Evolutionary conservation across 2,797 vertebrate genomes (phyloP).

Genomic region (Rousettus madagascariensis): DNA sequence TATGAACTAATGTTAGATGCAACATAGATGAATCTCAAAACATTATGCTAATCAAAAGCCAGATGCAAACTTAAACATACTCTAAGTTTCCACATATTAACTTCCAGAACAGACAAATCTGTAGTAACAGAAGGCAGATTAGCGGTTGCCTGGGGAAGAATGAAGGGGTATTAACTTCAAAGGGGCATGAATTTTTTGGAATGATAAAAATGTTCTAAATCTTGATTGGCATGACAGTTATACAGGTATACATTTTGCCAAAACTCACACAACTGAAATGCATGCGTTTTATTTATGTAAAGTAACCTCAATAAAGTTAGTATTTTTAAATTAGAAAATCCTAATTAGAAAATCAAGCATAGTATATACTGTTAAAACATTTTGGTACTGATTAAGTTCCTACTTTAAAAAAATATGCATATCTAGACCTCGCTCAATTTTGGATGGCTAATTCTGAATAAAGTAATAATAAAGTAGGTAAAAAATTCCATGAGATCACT

Average conservation of each 20-base stretch:
- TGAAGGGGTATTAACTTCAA: background rate
- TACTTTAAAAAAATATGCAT: background rate
- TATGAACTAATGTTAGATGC: background rate
- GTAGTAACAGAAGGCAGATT: background rate
- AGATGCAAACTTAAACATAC: background rate
- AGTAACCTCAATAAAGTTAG: background rate
- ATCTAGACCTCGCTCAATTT: slow-evolving; percentile 16
- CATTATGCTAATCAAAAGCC: background rate
- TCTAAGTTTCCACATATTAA: background rate
- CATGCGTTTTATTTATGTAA: slow-evolving; percentile 4
- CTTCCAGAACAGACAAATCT: background rate
- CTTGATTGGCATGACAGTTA: background rate
- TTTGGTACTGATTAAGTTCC: background rate
- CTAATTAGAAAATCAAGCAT: slow-evolving; percentile 19
- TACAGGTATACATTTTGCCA: background rate
- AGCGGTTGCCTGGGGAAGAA: background rate
- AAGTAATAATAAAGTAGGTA: background rate
- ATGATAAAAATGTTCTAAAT: slow-evolving; percentile 4
- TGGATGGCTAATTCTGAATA: background rate
- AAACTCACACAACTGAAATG: background rate
- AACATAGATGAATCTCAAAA: slow-evolving; percentile 28
- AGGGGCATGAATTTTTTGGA: background rate
- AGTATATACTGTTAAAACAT: background rate
- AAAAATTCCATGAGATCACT: background rate
- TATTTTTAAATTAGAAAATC: background rate